phyloP scores from a whole-genome alignment of 2,888 invertebrate genomes.

The Theretra japonica region DNA sequence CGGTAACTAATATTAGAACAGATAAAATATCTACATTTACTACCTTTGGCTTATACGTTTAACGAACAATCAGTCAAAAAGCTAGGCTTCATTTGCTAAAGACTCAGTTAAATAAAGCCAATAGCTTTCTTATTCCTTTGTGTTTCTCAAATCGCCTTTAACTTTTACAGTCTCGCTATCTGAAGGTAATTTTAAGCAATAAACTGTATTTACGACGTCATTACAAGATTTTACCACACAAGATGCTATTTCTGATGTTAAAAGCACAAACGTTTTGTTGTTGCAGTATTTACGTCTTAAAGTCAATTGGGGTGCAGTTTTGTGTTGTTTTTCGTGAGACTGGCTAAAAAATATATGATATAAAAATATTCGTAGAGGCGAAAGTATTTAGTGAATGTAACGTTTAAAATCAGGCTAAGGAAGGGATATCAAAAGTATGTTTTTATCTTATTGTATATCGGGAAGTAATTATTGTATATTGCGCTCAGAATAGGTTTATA shows the following conservation, averaged over 20 bases:
- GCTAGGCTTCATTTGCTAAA: too few relatives aligned
- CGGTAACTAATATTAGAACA: too few relatives aligned
- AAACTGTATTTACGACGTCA: constrained; percentile 18
- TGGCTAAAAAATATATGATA: too few relatives aligned
- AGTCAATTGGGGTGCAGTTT: background rate
- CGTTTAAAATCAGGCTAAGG: too few relatives aligned
- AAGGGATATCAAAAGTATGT: too few relatives aligned
- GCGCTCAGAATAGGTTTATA: too few relatives aligned
- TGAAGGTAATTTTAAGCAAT: constrained; percentile 10
- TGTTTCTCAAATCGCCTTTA: constrained; percentile 7
- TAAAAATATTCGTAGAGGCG: too few relatives aligned
- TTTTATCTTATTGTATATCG: too few relatives aligned
- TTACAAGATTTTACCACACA: constrained; percentile 17
- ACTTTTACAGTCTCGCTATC: constrained; percentile 8
- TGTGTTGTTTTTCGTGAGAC: background rate
- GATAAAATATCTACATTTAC: too few relatives aligned
- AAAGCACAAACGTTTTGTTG: background rate
- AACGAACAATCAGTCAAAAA: too few relatives aligned
- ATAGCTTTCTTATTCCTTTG: background rate
- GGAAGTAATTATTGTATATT: too few relatives aligned
- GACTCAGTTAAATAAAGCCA: background rate
- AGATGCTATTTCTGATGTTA: constrained; percentile 7
- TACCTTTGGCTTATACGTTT: background rate
- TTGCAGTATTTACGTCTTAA: background rate
- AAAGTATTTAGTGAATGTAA: too few relatives aligned